Percentiles rank a stretch among this genome's conserved stretches.
phyloP scores from a whole-genome alignment of 2,888 invertebrate species.

The Pomacea canaliculata region DNA sequence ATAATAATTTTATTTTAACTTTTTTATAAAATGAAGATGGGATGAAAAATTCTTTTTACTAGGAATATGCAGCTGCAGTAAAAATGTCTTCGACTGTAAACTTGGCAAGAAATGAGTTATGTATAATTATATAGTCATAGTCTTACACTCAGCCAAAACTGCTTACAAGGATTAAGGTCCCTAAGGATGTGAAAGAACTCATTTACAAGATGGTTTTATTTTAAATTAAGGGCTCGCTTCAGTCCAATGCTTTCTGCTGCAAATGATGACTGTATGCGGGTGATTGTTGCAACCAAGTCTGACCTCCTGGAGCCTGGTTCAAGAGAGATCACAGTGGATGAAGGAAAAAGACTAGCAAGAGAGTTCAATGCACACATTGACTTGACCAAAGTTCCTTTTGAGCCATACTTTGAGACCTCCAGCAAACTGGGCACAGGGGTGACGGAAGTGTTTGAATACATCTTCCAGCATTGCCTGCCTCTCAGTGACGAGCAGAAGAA shows the following conservation, averaged over 20 bases:
- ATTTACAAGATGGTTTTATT: too few species aligned
- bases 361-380: conserved; percentile 57
- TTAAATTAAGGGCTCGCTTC: conserved; percentile 61
- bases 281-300: conserved; percentile 65
- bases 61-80: too few species aligned
- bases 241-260: conserved; percentile 60
- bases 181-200: too few species aligned
- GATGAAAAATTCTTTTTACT: too few species aligned
- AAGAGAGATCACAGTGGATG: conserved; percentile 55
- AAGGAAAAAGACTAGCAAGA: conserved; percentile 51
- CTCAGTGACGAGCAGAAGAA: conserved; percentile 34
- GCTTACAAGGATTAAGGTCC: too few species aligned
- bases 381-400: conserved; percentile 38
- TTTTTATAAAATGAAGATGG: too few species aligned
- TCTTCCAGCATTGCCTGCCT: conserved; percentile 61
- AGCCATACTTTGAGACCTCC: conserved; percentile 68
- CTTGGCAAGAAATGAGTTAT: too few species aligned
- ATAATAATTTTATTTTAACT: too few species aligned
- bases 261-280: conserved; percentile 60
- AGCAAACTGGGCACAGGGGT: conserved; percentile 63
- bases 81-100: too few species aligned
- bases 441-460: conserved; percentile 63
- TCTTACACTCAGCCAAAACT: too few species aligned
- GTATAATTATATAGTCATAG: too few species aligned
- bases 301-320: conserved; percentile 49